Conservation (phyloP, 2,113 vertebrate genomes). For the Eolophus roseicapilla region DNA sequence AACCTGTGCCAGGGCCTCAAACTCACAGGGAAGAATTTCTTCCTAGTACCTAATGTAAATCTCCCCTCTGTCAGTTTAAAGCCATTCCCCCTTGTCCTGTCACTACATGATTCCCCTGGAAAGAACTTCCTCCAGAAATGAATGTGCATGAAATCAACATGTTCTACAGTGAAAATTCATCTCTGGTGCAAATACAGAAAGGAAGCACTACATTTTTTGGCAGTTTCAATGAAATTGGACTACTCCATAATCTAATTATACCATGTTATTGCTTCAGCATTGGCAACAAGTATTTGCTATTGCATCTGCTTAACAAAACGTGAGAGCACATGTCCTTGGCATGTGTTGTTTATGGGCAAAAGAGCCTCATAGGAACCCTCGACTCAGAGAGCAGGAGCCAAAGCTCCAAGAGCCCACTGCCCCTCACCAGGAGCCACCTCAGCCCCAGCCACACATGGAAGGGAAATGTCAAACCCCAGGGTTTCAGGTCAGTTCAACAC, state of each 20-base stretch:
- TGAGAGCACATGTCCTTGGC: accelerated
- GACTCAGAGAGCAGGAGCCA: neutral
- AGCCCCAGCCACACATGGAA: neutral
- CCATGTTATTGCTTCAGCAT: neutral
- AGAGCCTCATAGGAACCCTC: neutral
- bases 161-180: neutral
- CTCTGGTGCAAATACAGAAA: neutral
- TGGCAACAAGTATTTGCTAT: neutral
- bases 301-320: neutral
- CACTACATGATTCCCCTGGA: neutral
- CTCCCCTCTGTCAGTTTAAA: neutral
- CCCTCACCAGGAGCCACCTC: neutral
- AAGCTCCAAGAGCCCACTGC: neutral
- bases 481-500: neutral
- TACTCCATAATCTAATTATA: neutral
- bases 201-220: neutral
- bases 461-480: neutral
- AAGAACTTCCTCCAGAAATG: neutral
- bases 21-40: neutral
- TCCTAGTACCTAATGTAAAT: neutral
- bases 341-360: accelerated
- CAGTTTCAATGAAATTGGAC: neutral
- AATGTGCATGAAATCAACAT: accelerated
- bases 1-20: neutral
- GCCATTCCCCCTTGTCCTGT: neutral